A percentile compares a stretch with the other conserved stretches of the same genome.
phyloP scores from a whole-genome alignment of 2,797 vertebrate genomes.

The Characodon lateralis region DNA sequence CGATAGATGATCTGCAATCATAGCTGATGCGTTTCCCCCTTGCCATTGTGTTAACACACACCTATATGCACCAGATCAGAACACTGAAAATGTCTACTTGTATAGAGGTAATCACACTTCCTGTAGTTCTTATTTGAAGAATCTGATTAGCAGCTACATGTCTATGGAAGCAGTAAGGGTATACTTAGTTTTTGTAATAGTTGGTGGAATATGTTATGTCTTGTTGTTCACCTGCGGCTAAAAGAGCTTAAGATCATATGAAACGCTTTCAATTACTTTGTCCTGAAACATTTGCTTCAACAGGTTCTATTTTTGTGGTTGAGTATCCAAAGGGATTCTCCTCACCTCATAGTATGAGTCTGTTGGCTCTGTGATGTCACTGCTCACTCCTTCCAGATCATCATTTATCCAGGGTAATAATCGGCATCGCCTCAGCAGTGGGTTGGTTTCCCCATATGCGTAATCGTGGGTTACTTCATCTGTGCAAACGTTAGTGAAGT shows the following conservation, averaged over 20 bases:
- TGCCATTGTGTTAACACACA: no score
- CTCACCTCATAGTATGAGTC: constrained; percentile 87
- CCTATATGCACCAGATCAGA: neutral
- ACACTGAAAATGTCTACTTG: neutral
- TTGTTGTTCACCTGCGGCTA: neutral
- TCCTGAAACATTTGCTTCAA: neutral
- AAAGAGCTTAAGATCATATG: neutral
- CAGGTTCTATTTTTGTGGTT: neutral
- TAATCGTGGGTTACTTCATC: constrained; percentile 94
- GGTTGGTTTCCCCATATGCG: constrained; percentile 84
- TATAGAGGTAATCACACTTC: no score
- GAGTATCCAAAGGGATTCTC: neutral
- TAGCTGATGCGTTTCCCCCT: no score
- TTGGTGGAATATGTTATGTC: neutral
- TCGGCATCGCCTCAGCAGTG: constrained; percentile 85
- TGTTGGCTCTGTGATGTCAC: constrained; percentile 80
- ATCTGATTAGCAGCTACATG: no score
- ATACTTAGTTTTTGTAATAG: neutral
- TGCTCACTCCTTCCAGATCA: constrained; percentile 78
- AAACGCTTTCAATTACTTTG: neutral
- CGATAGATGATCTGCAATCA: no score
- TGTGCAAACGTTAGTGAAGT: constrained; percentile 55
- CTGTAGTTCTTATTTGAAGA: no score
- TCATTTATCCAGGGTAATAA: constrained; percentile 87
- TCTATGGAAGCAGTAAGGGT: neutral